Evolutionary conservation across 1,140 invertebrate species (phyloP), one percentile per base, ranked within the genome.

Genomic region (Callitettix versicolor): DNA sequence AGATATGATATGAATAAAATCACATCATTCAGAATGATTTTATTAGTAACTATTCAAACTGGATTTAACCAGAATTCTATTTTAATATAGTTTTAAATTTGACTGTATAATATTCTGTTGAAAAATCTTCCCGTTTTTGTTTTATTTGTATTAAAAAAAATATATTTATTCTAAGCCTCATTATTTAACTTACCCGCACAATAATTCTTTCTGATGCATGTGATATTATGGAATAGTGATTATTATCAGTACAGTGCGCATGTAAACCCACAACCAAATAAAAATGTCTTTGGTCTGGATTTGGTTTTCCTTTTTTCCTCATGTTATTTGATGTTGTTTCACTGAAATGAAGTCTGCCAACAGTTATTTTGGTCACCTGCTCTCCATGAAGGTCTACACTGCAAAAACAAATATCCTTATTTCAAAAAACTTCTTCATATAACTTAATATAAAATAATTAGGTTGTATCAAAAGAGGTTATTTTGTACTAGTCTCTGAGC

Each of bases 251-350:
- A n/a, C 86, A 85, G 65, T 95, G 90, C 0, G 94, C 95, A 61
- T 91, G 82, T 1, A 98, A 71, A 0, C 86, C 86, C 6, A 98
- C 95, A 0, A 98, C 92, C 34, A 99, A 74, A 66, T 82, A 75
- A 67, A 87, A 98, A 72, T 95, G 98, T 55, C 94, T 79, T 71
- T 99, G 96, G 71, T 98, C 95, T 0, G 96, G 95, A 76, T 99
- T 98, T 0, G 95, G 95, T 64, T 95, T 91, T 0, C 94, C 94
- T 65, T 98, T 98, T 73, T 98, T 99, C 34, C 95, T 73, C 92
- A 98, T 98, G 64, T 99, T 99, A 68, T 98, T 98, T 56, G 91
- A 91, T 0, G 96, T 98, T 0, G 96, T 98, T 70, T 98, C 95
- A 48, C 91, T 95, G 71, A 98, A 99, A 73, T 99, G 96, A 9